phyloP scores from a whole-genome alignment of 2,888 invertebrate genomes.

The Microctonus brassicae region DNA sequence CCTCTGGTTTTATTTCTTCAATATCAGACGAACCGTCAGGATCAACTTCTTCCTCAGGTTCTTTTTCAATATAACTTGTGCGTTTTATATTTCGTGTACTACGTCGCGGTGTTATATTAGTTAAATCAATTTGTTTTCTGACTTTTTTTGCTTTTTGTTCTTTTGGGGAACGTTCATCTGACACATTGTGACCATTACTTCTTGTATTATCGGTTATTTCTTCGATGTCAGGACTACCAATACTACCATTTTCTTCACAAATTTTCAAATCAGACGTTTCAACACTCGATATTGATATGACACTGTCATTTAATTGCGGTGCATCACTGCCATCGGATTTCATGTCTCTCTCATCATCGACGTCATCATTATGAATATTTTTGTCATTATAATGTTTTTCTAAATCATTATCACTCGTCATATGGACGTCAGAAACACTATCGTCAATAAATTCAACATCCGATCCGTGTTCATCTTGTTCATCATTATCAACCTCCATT shows the following conservation, averaged over 20 bases:
- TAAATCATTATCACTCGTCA: constrained; percentile 42
- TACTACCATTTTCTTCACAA: constrained; percentile 66
- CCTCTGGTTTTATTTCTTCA: constrained; percentile 75
- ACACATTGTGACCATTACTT: constrained; percentile 58
- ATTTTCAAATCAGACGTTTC: constrained; percentile 57
- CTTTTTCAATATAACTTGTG: constrained; percentile 73
- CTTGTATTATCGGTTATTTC: constrained; percentile 64
- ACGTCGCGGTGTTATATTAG: constrained; percentile 71
- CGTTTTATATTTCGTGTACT: constrained; percentile 75
- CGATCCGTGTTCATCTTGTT: constrained; percentile 59
- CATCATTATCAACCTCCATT: constrained; percentile 61
- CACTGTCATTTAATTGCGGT: constrained; percentile 53
- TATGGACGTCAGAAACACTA: constrained; percentile 51
- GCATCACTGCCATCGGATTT: constrained; percentile 47
- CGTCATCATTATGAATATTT: constrained; percentile 29
- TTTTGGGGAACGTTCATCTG: constrained; percentile 45
- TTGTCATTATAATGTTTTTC: constrained; percentile 22
- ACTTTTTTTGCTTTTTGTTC: constrained; percentile 59
- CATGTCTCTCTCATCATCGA: constrained; percentile 57
- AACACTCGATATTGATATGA: constrained; percentile 52
- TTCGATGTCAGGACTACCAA: constrained; percentile 66
- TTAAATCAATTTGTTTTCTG: constrained; percentile 61
- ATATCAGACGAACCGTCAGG: constrained; percentile 76
- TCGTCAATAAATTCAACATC: constrained; percentile 67
- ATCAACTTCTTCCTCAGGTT: constrained; percentile 70